Conservation (phyloP, 2,797 vertebrate species). For the Leptoclinus maculatus region DNA sequence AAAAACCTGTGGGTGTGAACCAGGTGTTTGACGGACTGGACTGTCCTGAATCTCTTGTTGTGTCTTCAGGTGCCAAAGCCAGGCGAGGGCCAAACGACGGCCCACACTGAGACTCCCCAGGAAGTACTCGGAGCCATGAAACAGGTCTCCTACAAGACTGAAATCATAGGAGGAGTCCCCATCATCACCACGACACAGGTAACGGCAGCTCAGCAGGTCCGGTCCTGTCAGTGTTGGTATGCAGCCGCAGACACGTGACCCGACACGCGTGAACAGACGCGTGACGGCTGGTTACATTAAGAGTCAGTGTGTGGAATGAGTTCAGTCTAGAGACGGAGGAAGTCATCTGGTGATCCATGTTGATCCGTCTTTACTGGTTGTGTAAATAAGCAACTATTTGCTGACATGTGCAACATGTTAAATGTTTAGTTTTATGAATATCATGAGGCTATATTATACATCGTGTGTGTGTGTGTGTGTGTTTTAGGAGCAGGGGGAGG, state of each 20-base stretch:
- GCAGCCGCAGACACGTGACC: slow-evolving; percentile 9
- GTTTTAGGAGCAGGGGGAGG: slow-evolving; percentile 83
- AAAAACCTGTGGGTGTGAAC: background rate
- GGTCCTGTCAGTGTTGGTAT: slow-evolving; percentile 60
- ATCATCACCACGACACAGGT: slow-evolving; percentile 96
- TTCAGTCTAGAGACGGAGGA: too few relatives aligned
- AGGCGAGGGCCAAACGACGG: slow-evolving; percentile 81
- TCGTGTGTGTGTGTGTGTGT: background rate
- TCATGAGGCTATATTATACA: background rate
- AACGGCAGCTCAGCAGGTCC: slow-evolving; percentile 42
- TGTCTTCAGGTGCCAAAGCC: slow-evolving; percentile 92
- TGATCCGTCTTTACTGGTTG: background rate
- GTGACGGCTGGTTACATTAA: slow-evolving; percentile 11
- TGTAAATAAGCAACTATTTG: background rate
- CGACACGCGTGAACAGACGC: background rate
- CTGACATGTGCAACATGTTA: background rate
- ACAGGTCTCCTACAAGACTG: slow-evolving; percentile 94
- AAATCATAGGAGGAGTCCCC: slow-evolving; percentile 95
- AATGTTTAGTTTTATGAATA: background rate
- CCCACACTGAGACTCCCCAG: slow-evolving; percentile 80
- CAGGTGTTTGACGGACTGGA: background rate
- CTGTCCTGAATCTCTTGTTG: background rate
- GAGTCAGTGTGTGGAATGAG: background rate
- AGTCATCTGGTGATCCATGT: too few relatives aligned
- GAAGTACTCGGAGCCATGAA: slow-evolving; percentile 87